Evolutionary conservation across 2,888 invertebrate genomes (phyloP).

Genomic region (Exephanes ischioxanthus): DNA sequence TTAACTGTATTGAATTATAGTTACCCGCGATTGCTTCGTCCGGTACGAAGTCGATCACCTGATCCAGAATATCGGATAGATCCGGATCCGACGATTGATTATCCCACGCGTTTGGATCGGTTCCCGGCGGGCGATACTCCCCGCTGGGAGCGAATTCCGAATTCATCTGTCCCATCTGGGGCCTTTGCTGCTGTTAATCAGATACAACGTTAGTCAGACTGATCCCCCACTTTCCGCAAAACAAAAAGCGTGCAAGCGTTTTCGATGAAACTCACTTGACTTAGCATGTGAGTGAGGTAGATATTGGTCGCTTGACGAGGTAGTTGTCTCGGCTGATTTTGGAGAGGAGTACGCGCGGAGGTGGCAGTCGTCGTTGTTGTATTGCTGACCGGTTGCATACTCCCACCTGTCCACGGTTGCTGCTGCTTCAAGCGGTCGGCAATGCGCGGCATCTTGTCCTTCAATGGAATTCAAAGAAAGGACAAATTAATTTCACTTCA

Average conservation of each 20-base stretch:
- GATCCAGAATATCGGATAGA: slow-evolving; percentile 94
- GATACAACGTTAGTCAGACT: background rate
- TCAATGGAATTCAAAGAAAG: slow-evolving; percentile 9
- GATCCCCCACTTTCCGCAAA: background rate
- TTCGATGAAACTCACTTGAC: slow-evolving; percentile 76
- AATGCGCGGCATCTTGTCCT: slow-evolving; percentile 87
- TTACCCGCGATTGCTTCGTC: slow-evolving; percentile 86
- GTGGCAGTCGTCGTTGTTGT: slow-evolving; percentile 81
- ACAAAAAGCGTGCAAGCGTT: background rate
- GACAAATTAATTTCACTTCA: slow-evolving; percentile 6
- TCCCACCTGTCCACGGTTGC: slow-evolving; percentile 79
- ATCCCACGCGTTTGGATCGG: slow-evolving; percentile 84
- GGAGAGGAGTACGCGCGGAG: slow-evolving; percentile 82
- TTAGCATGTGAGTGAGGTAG: slow-evolving; percentile 84
- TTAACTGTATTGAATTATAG: slow-evolving; percentile 8
- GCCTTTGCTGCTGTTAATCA: slow-evolving; percentile 78
- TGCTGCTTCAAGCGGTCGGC: slow-evolving; percentile 74
- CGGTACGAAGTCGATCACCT: slow-evolving; percentile 93
- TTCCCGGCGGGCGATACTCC: slow-evolving; percentile 80
- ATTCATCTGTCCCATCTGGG: slow-evolving; percentile 83
- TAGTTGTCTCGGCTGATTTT: slow-evolving; percentile 83
- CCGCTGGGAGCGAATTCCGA: slow-evolving; percentile 84
- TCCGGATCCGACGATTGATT: slow-evolving; percentile 88
- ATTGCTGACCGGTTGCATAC: slow-evolving; percentile 80
- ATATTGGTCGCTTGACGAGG: slow-evolving; percentile 84